A percentile compares a stretch with the other conserved stretches of the same genome.
Evolutionary conservation across 2,113 vertebrate species (phyloP).

Genomic region (Aleadryas rufinucha): DNA sequence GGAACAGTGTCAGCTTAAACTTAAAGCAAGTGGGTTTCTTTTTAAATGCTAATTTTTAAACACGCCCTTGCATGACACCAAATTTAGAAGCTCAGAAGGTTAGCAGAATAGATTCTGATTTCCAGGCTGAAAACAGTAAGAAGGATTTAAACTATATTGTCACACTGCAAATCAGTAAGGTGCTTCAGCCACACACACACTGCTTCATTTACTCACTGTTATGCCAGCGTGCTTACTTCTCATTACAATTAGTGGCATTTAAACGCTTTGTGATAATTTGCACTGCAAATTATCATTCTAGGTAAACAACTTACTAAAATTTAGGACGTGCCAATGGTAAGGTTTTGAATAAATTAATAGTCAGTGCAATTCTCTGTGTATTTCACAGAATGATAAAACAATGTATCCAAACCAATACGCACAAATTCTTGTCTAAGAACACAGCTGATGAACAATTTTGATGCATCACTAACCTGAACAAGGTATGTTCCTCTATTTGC

Average conservation of each 20-base stretch:
- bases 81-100: slow-evolving; percentile 72
- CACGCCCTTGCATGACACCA: slow-evolving; percentile 71
- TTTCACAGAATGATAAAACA: background rate
- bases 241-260: background rate
- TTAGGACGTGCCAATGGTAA: background rate
- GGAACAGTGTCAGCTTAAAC: slow-evolving; percentile 77
- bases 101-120: slow-evolving; percentile 56
- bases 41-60: slow-evolving; percentile 80
- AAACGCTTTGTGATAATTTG: background rate
- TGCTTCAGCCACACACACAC: background rate
- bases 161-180: background rate
- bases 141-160: background rate
- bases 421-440: background rate
- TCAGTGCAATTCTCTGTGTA: background rate
- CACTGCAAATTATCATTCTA: background rate
- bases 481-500: background rate
- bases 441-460: background rate
- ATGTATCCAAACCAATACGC: background rate
- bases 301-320: slow-evolving; percentile 5
- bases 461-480: background rate
- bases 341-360: background rate
- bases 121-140: background rate
- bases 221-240: background rate
- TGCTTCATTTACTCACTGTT: background rate
- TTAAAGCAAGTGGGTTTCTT: slow-evolving; percentile 74